A percentile compares a stretch with the other conserved stretches of the same genome.
Conservation (phyloP, 2,888 invertebrate species). For the Caenorhabditis auriculariae region DNA sequence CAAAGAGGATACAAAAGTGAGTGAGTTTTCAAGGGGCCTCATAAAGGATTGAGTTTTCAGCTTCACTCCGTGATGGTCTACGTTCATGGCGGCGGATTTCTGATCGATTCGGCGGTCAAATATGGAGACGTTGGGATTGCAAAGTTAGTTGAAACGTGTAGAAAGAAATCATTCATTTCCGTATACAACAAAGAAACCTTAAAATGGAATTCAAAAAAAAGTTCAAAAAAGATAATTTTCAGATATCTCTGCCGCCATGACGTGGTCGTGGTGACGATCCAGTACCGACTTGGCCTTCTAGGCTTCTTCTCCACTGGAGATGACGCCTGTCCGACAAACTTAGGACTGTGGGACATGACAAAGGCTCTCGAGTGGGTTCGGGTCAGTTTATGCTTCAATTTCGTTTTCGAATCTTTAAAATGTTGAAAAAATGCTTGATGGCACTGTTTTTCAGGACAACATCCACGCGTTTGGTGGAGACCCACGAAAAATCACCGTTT, state of each 20-base stretch:
- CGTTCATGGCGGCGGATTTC: conserved; percentile 48
- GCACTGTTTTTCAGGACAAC: conserved; percentile 36
- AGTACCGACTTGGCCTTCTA: conserved; percentile 49
- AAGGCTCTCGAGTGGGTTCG: conserved; percentile 52
- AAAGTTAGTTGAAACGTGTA: conserved; percentile 22
- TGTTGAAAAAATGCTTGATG: too few relatives aligned
- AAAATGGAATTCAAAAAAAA: too few relatives aligned
- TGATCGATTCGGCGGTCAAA: conserved; percentile 46
- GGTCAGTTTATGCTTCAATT: conserved; percentile 6
- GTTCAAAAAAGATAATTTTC: too few relatives aligned
- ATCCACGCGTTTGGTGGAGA: conserved; percentile 50
- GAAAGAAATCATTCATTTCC: neutral
- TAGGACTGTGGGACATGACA: conserved; percentile 57
- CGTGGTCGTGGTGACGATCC: conserved; percentile 50
- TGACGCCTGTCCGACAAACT: conserved; percentile 52
- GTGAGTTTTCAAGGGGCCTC: neutral
- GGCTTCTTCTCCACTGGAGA: conserved; percentile 58
- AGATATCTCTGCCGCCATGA: conserved; percentile 48
- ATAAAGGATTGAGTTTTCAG: conserved; percentile 12
- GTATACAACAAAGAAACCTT: conserved; percentile 2
- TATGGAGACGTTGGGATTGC: conserved; percentile 51
- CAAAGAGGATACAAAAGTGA: conserved; percentile 24
- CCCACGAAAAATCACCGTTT: conserved; percentile 46
- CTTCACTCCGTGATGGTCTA: conserved; percentile 46
- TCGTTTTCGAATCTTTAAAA: too few relatives aligned